These are phyloP conservation scores for Ondatra zibethicus DNA, from an alignment of 2,113 vertebrate genomes.

Conservation along the genomic window DNA sequence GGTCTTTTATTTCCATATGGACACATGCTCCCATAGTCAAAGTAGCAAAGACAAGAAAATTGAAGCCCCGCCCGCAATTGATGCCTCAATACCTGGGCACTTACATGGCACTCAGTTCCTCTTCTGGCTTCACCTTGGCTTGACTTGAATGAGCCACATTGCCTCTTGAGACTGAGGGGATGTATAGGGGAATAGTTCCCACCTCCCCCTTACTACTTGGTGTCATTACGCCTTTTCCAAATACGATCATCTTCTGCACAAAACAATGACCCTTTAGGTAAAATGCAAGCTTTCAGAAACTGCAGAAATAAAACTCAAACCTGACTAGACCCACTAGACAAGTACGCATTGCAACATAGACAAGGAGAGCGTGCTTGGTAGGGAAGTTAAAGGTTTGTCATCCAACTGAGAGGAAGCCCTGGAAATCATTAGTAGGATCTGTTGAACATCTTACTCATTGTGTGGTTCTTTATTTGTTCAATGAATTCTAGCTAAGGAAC, in stretches of 20 bases:
- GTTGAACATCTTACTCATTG: background rate
- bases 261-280: background rate
- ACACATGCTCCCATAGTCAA: no score
- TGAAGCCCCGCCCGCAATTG: no score
- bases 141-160: background rate
- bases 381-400: background rate
- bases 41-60: background rate
- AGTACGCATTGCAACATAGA: background rate
- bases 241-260: background rate
- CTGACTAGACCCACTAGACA: background rate
- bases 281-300: background rate
- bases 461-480: background rate
- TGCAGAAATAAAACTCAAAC: background rate
- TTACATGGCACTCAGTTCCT: background rate
- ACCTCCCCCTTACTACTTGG: background rate
- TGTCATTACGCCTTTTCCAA: no score
- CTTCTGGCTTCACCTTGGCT: background rate
- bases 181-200: background rate
- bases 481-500: background rate
- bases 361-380: background rate
- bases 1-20: background rate
- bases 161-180: background rate
- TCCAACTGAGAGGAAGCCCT: background rate
- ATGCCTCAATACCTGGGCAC: no score
- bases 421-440: background rate